Evolutionary conservation across 37 sponge, comb jelly and placozoan species (phyloP), one percentile per base, ranked within the genome.

Genomic region (Chondrilla cf. caribensis): DNA sequence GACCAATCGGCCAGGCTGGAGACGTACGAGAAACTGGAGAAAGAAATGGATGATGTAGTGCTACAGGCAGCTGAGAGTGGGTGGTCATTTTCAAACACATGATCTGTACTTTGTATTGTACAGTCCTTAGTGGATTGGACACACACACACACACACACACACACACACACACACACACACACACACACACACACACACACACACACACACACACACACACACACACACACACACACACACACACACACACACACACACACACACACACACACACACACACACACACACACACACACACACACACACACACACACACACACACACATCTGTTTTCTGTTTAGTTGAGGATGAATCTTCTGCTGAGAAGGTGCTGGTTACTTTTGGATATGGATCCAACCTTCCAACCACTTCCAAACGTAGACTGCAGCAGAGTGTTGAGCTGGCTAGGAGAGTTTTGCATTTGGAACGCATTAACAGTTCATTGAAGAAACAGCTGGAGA

Each of bases 371-470:
- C 57, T 94, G 28, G 81, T 86, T 29, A 84, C 95, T 14, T 94
- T 87, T 85, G 93, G 93, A n/a, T 93, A 90, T 85, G 95, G 95
- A 32, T 66, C 89, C 26, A 72, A 72, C 58, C 66, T 94, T 15
- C 95, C 95, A 25, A 91, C 79, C 51, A 86, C 80, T 31, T 84
- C 95, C 26, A 81, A 83, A 32, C 70, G 92, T 11, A 86, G 95
- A 41, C 58, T 94, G 78, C 95, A 94, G 60, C 95, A 94, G 58
- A 94, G 95, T 91, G 92, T 91, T 3, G 92, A 94, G 43, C 70
- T 94, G 68, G 95, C 95, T 24, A 58, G 89, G 54, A 38, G 95
- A 40, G 87, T 94, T 7, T 58, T 94, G 3, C 86, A 91, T 11
- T 66, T 91, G 29, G 95, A 94, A 89, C 81, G 82, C 40, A 67